Base-by-base conservation (phyloP, 2,113 vertebrate genomes). In the Craseonycteris thonglongyai region DNA sequence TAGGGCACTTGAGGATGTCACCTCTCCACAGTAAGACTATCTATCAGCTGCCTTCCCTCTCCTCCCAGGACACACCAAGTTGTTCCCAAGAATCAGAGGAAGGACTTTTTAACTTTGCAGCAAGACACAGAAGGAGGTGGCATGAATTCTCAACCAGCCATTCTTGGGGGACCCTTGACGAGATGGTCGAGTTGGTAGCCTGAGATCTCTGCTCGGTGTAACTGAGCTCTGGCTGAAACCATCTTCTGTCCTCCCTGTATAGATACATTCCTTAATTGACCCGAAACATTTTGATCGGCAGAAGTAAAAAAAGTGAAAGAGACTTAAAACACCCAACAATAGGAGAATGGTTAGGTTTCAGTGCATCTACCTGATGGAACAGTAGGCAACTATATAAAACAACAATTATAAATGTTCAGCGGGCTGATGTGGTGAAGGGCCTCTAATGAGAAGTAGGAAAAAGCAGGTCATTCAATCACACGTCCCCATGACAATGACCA, bases 71-170 rank as follows among this genome's bases (percentile, higher is more conserved):
- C 69, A 13, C 12, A 45, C 35, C 40, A 30, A 24, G 0, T 2
- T 58, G 30, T 26, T 56, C 35, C 38, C 65, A 24, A 93, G 61
- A 81, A 51, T 35, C 45, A 35, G 56, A 92, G 68, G 56, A 66
- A 79, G 68, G 78, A 22, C 35, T 72, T 14, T 14, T 8, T 11
- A 66, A 9, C 56, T 63, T 75, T 45, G 1, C 21, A 15, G 49
- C 12, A n/a, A 87, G 61, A 66, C 47, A 12, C 6, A 2, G 40
- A 30, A 24, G 30, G 49, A 90, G 58, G 40, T 1, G 10, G 28
- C n/a, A 65, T 0, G 1, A 68, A 56, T 45, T 81, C 59, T 15
- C 24, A 15, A 2, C 2, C 1, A 0, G 35, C 80, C 3, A 1
- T 10, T 61, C 49, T 45, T 9, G 1, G 5, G 24, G 33, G 11